These are phyloP conservation scores for Lithosia quadra DNA, from an alignment of 2,888 invertebrate species.

Conservation along the genomic window DNA sequence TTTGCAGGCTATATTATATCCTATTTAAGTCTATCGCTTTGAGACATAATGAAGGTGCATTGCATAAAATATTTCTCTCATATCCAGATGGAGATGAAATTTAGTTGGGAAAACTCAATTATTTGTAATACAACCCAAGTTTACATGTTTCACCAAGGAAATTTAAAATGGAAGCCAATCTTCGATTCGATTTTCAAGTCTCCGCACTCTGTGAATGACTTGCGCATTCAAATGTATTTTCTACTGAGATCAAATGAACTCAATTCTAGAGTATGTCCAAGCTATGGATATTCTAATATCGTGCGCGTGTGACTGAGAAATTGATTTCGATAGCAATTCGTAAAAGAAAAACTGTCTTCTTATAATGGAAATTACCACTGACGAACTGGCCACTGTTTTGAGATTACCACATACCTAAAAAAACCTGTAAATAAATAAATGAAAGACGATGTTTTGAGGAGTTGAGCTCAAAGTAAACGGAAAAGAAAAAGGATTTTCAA, in stretches of 20 bases:
- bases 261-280: conserved; percentile 27
- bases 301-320: conserved; percentile 8
- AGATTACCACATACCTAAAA: background rate
- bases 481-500: background rate
- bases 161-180: conserved; percentile 47
- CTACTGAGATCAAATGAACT: conserved; percentile 40
- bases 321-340: background rate
- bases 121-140: background rate
- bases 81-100: conserved; percentile 6
- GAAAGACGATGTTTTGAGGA: background rate
- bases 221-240: conserved; percentile 42
- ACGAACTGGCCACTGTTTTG: background rate
- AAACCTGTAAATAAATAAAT: background rate
- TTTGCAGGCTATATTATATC: background rate
- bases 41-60: background rate
- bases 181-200: conserved; percentile 44
- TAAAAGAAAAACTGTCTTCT: background rate
- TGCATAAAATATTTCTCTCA: background rate
- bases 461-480: background rate
- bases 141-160: conserved; percentile 37
- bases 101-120: background rate
- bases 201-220: conserved; percentile 29
- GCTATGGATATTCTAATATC: background rate
- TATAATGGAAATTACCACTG: background rate
- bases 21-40: background rate